These are phyloP conservation scores for Lordiphosa stackelbergi DNA, from an alignment of 1,140 invertebrate species.

Conservation along the genomic window DNA sequence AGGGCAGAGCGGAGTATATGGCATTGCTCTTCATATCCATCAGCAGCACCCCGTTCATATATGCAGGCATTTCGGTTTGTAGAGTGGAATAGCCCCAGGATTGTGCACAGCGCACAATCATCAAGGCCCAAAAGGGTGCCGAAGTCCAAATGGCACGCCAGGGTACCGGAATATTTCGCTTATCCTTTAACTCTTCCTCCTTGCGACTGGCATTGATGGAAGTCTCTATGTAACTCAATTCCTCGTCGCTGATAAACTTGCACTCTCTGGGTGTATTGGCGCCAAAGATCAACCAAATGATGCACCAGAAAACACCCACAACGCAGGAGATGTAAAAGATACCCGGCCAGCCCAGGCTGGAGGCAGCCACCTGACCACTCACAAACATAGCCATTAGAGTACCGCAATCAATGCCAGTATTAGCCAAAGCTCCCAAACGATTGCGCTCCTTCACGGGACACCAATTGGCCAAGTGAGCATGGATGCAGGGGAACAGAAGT, in stretches of 20 bases:
- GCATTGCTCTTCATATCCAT: slow-evolving; percentile 88
- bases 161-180: slow-evolving; percentile 78
- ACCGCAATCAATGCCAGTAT: slow-evolving; percentile 84
- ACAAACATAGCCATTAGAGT: slow-evolving; percentile 84
- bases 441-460: slow-evolving; percentile 81
- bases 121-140: slow-evolving; percentile 88
- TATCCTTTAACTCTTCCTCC: slow-evolving; percentile 14
- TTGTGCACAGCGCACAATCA: slow-evolving; percentile 89
- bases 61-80: slow-evolving; percentile 93
- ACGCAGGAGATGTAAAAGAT: slow-evolving; percentile 88
- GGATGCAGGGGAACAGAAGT: slow-evolving; percentile 86
- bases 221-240: slow-evolving; percentile 82
- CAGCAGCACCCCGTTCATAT: slow-evolving; percentile 88
- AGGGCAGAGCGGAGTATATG: slow-evolving; percentile 87
- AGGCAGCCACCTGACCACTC: slow-evolving; percentile 82
- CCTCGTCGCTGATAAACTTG: slow-evolving; percentile 79
- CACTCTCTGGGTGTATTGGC: slow-evolving; percentile 83
- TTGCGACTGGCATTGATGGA: slow-evolving; percentile 46
- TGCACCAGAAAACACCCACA: slow-evolving; percentile 80
- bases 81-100: slow-evolving; percentile 97
- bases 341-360: slow-evolving; percentile 84
- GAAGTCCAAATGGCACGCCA: slow-evolving; percentile 88
- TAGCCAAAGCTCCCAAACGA: slow-evolving; percentile 80
- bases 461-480: slow-evolving; percentile 90
- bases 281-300: slow-evolving; percentile 82